Evolutionary conservation across 1,140 invertebrate genomes (phyloP), one percentile per base, ranked within the genome.

Genomic region (Papilio machaon): DNA sequence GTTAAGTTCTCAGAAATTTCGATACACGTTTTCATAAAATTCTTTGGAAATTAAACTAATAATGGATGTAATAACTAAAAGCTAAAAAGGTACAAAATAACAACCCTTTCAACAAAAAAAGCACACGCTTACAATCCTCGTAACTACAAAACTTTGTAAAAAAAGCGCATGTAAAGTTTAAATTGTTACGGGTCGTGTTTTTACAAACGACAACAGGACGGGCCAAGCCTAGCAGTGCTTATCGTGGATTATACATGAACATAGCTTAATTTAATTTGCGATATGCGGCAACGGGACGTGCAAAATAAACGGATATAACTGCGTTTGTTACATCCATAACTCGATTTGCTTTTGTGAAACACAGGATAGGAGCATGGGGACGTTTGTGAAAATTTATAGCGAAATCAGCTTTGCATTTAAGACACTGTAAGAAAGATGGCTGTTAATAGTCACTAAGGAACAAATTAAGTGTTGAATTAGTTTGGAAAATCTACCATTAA

Each of bases 271-370:
- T 92, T 88, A 91, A 93, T 92, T 92, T 93, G 85, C 85, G 86
- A 91, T 89, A 90, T 87, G 87, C 87, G 85, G 84, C 88, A 91
- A 89, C 85, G 75, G 84, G 86, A 89, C 83, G 88, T 85, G 88
- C 84, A 81, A 91, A 92, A 92, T 90, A 94, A 92, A 93, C 86
- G 88, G 87, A 88, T 89, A 88, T 89, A 89, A 88, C 88, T 81
- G 83, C 85, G 82, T 87, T 84, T 85, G 86, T 91, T 90, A 87
- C 88, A 87, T 84, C 86, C 88, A 87, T 94, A 93, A 93, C 88
- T 92, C 86, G 89, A 93, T 94, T 94, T 92, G 86, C 89, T 85
- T 92, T 90, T 92, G 89, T 92, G 88, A 89, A 91, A 88, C 85
- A 87, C 86, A 85, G 81, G 87, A 30, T 89, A 89, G 89, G 80